Base-by-base conservation (phyloP, 2,888 invertebrate genomes). In the Drosophila borealis region DNA sequence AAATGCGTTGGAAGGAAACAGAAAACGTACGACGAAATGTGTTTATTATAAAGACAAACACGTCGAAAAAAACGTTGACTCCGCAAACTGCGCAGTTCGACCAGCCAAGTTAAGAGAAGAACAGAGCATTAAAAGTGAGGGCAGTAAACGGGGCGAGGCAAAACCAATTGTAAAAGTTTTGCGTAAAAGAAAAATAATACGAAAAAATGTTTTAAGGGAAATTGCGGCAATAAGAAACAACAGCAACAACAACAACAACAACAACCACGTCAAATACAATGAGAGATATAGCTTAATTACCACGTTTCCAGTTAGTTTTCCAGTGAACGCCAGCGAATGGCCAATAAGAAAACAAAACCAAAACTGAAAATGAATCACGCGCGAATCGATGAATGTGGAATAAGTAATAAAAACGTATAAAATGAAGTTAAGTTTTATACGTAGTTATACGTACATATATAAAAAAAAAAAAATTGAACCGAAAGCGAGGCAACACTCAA, bases 1-100 rank as follows among this genome's bases (percentile, higher is more conserved):
- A 69, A 63, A 68, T 67, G 61, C 60, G 67, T 46, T 50, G 59
- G 64, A 70, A 65, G 66, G 66, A 56, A 81, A 85, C 68, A 69
- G 53, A 67, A 81, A 70, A 29, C 29, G 29, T 77, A 74, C 74
- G 29, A 60, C 72, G 70, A 88, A 82, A 86, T 83, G 88, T 83
- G 83, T 78, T 83, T 80, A 83, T 83, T 78, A 82, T 70, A 74
- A 88, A 82, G 80, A 72, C 86, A 83, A 88, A 82, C 80, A 74
- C 80, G 69, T 67, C 75, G 50, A 53, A 53, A 64, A 73, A 83
- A 77, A 63, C 80, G 74, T 80, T 71, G 74, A 80, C 66, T 80
- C 63, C 68, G 36, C 69, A 64, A 78, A 80, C 72, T 80, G 80
- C 80, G 80, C 84, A 80, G 81, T 83, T 66, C 71, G 76, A 54